Base-by-base conservation (phyloP, 92 coral and sea anemone species). In the Bergia puertoricense region DNA sequence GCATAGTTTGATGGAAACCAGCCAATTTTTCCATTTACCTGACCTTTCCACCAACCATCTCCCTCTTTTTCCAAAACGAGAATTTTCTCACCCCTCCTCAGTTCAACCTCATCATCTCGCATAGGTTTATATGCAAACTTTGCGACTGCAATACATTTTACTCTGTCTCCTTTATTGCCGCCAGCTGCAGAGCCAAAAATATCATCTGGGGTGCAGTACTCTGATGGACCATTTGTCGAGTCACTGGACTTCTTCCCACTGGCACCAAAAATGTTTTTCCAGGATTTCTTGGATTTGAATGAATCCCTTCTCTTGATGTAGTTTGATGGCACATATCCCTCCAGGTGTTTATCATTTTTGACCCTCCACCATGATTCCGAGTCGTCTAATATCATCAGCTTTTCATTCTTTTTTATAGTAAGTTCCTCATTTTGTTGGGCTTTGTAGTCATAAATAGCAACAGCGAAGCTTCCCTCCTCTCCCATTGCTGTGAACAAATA, bases 21-120 rank as follows among this genome's bases (percentile, higher is more conserved):
- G 36, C 99, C 99, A 6, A 90, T 81, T 38, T 86, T 91, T 36
- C 50, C 85, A 42, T 95, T 93, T 54, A 93, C 85, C 8, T 92
- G 91, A 18, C 99, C 99, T 79, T 94, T 92, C 99, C 99, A 97
- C 99, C 99, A 97, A 0, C 99, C 99, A 85, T 97, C 99, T 45
- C 92, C 93, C 78, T 97, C 96, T 77, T 94, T 97, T 85, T 97
- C 99, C 84, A 97, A 81, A 57, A 97, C 99, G 71, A 90, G 87
- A 16, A 97, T 86, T 82, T 80, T 81, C 88, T 97, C 98, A 16
- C 98, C 97, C 50, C 96, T 94, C 43, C 89, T 95, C 76, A 97
- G 92, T 75, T 89, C 93, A 50, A 97, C 93, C 85, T 97, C 99
- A 86, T 97, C 99, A 18, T 93, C 94, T 76, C 94, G 91, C 80